Evolutionary conservation across 2,888 invertebrate species (phyloP), one percentile per base, ranked within the genome.

Genomic region (Stomorhina lunata): DNA sequence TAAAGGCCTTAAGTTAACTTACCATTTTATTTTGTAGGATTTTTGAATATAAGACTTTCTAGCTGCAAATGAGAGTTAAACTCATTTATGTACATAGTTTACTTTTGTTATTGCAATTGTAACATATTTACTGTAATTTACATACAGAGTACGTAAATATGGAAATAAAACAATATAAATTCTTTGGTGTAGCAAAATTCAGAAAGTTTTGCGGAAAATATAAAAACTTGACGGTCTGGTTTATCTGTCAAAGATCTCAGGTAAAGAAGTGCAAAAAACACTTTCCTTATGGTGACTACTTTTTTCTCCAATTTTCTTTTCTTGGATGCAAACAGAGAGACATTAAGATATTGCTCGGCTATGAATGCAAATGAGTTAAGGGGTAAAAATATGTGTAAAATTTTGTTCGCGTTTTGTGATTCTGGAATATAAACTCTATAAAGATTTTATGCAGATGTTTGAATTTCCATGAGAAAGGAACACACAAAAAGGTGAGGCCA

Each of bases 191-290:
- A 55, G 32, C 22, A n/a, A 29, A 48, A 59, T 59, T 5, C n/a
- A n/a, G 40, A 27, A 72, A 63, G 53, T 27, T 63, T 68, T 68
- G 17, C 27, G 17, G 29, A 76, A 48, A 43, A 66, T 50, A 45
- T 53, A 75, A 77, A 77, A 20, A 43, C 61, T 68, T n/a, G n/a
- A n/a, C n/a, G n/a, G 43, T 48, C 43, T 66, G 55, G 34, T 40
- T 79, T 72, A 79, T 72, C 72, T 65, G 72, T 40, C 65, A 79
- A 50, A 79, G 57, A 48, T 50, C 63, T 57, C 29, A 50, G 29
- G 40, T 50, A 43, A 43, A 65, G 32, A 55, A 79, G 72, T 32
- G 65, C 65, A 72, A 66, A 57, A 55, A 79, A 65, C 79, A 79
- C 65, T 79, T 66, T 72, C 72, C 63, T 65, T 43, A 55, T 55